A percentile compares a stretch with the other conserved stretches of the same genome.
Conservation (phyloP, 2,888 invertebrate species). For the Mylabris sibirica region DNA sequence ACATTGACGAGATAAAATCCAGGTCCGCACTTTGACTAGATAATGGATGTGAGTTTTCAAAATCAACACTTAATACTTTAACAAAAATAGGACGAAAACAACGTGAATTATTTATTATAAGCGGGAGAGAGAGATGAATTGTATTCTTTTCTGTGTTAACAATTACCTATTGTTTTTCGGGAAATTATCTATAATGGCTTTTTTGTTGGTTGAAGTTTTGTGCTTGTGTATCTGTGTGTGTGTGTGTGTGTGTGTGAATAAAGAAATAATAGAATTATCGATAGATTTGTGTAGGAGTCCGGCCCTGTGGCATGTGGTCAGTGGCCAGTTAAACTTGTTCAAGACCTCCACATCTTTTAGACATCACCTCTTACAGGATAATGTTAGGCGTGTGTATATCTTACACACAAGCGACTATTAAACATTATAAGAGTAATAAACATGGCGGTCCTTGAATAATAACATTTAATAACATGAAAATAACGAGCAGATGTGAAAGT, state of each 20-base stretch:
- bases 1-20: conserved; percentile 31
- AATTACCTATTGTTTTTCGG: conserved; percentile 4
- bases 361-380: conserved; percentile 14
- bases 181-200: neutral
- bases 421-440: conserved; percentile 44
- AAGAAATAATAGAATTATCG: neutral
- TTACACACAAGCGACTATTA: conserved; percentile 40
- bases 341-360: conserved; percentile 6
- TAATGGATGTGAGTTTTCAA: neutral
- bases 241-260: neutral
- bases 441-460: conserved; percentile 49
- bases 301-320: conserved; percentile 15
- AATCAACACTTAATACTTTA: neutral
- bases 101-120: neutral
- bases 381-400: conserved; percentile 33
- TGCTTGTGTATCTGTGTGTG: neutral
- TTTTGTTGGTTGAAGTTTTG: neutral
- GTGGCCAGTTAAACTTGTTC: conserved; percentile 12
- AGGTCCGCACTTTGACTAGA: conserved; percentile 29
- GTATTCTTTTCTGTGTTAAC: neutral
- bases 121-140: neutral
- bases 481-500: conserved; percentile 51
- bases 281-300: conserved; percentile 20
- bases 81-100: neutral
- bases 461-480: conserved; percentile 47